Evolutionary conservation across 1,140 invertebrate genomes (phyloP).

Genomic region (Drosophila tristis): DNA sequence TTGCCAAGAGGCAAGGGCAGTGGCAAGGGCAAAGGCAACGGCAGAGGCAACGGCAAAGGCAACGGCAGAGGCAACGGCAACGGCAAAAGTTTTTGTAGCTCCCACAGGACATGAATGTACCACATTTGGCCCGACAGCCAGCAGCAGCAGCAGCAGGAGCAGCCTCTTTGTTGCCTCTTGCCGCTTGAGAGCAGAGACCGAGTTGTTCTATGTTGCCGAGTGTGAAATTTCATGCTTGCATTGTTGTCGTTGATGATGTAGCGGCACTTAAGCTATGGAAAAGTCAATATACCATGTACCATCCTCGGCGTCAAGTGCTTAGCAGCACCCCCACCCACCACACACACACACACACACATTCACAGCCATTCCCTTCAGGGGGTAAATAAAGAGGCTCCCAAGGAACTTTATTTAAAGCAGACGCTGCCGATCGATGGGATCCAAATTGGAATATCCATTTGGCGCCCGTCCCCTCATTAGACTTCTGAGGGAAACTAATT

Average conservation of each 20-base stretch:
- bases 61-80: background rate
- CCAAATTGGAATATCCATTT: too few species aligned
- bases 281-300: slow-evolving; percentile 53
- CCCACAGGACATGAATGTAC: slow-evolving; percentile 65
- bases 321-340: slow-evolving; percentile 25
- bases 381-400: too few species aligned
- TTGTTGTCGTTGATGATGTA: slow-evolving; percentile 71
- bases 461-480: slow-evolving; percentile 23
- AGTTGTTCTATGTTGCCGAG: slow-evolving; percentile 64
- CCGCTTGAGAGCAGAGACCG: slow-evolving; percentile 14
- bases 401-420: too few species aligned
- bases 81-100: slow-evolving; percentile 66
- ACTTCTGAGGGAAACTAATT: slow-evolving; percentile 11
- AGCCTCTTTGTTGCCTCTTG: slow-evolving; percentile 38
- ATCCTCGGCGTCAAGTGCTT: slow-evolving; percentile 31
- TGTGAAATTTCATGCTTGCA: slow-evolving; percentile 81
- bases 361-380: background rate
- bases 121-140: slow-evolving; percentile 39
- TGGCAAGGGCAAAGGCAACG: slow-evolving; percentile 26
- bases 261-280: slow-evolving; percentile 54
- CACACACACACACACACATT: background rate
- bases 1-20: slow-evolving; percentile 33
- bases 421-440: too few species aligned
- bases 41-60: slow-evolving; percentile 34
- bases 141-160: too few species aligned